A percentile compares a stretch with the other conserved stretches of the same genome.
These are phyloP conservation scores for Leucophora obtusa DNA, from an alignment of 2,888 invertebrate species.

Conservation along the genomic window DNA sequence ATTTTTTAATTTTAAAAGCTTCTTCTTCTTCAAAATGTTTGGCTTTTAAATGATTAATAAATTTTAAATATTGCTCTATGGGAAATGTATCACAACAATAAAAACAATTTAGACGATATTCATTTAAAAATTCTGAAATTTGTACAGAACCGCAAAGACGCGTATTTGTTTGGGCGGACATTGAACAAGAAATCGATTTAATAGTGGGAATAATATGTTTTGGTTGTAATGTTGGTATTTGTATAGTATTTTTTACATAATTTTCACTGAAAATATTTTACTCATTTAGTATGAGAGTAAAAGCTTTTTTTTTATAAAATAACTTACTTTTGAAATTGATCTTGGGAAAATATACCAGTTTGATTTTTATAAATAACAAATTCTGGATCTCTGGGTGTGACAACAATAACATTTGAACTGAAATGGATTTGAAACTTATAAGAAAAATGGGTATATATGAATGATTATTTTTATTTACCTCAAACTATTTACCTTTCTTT, in stretches of 20 bases:
- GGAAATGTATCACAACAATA: slow-evolving; percentile 36
- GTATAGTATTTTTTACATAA: not conserved
- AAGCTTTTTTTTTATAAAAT: not conserved
- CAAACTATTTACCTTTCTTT: slow-evolving; percentile 29
- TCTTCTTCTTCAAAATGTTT: slow-evolving; percentile 29
- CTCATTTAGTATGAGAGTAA: not conserved
- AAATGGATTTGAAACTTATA: not conserved
- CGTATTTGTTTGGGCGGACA: slow-evolving; percentile 36
- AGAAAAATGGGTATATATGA: not conserved
- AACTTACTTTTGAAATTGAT: not conserved
- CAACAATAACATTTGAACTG: slow-evolving; percentile 46
- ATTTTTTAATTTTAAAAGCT: slow-evolving; percentile 19
- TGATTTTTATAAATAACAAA: slow-evolving; percentile 36
- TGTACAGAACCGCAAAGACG: slow-evolving; percentile 39
- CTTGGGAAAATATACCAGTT: slow-evolving; percentile 45
- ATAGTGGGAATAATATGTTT: slow-evolving; percentile 15
- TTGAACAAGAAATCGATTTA: slow-evolving; percentile 32
- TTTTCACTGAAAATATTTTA: not conserved
- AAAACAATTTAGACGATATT: slow-evolving; percentile 45
- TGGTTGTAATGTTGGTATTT: not conserved
- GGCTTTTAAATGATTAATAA: slow-evolving; percentile 28
- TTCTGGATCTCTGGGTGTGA: slow-evolving; percentile 50
- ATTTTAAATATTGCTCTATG: slow-evolving; percentile 34
- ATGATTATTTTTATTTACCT: slow-evolving; percentile 17
- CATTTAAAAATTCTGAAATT: slow-evolving; percentile 28